Evolutionary conservation across 1,140 invertebrate species (phyloP).

Genomic region (Nephila pilipes): DNA sequence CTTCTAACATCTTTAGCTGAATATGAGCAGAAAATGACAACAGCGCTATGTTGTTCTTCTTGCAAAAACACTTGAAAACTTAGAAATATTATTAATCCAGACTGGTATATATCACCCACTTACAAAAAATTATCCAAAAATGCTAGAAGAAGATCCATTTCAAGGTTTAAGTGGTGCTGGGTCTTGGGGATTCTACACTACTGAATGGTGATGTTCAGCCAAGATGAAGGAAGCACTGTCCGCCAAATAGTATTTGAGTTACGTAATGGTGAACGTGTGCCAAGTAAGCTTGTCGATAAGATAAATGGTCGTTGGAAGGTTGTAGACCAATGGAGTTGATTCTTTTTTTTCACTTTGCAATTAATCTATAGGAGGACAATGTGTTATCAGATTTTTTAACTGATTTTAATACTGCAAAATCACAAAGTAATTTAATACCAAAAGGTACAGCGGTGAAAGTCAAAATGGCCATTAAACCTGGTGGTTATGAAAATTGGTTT

Average conservation of each 20-base stretch:
- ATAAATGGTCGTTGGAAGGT: not conserved
- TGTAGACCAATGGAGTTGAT: constrained; percentile 1
- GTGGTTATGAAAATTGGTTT: not conserved
- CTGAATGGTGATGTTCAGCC: constrained; percentile 8
- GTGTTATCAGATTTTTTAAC: constrained; percentile 42
- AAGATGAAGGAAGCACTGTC: constrained; percentile 16
- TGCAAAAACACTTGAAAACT: constrained; percentile 13
- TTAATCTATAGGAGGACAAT: not conserved
- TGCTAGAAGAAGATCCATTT: constrained; percentile 13
- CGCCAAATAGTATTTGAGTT: constrained; percentile 17
- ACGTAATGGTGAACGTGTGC: constrained; percentile 1
- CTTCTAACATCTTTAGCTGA: not conserved
- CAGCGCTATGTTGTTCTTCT: constrained; percentile 11
- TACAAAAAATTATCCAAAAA: constrained; percentile 6
- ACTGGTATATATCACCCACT: not conserved
- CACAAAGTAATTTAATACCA: constrained; percentile 44
- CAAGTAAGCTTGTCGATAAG: constrained; percentile 9
- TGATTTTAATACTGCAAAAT: constrained; percentile 58
- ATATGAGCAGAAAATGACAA: not conserved
- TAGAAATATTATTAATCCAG: constrained; percentile 2
- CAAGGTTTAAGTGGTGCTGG: not conserved
- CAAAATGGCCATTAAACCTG: constrained; percentile 15
- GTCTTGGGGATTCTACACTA: constrained; percentile 10
- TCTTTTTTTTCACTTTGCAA: no score
- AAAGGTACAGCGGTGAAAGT: constrained; percentile 35